These are phyloP conservation scores for Dynastes maya DNA, from an alignment of 2,888 invertebrate species.

Conservation along the genomic window DNA sequence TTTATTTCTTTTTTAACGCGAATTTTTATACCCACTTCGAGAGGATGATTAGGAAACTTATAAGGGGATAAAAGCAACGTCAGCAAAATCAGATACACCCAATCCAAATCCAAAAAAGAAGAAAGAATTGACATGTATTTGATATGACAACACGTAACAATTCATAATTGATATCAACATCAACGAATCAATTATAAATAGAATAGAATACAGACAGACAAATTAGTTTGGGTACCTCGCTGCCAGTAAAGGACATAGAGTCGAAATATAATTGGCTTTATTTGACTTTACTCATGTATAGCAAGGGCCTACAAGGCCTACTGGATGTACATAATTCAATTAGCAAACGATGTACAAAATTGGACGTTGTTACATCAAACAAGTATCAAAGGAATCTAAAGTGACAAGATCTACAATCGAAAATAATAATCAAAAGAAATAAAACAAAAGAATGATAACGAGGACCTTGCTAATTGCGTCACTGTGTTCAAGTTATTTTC, in stretches of 20 bases:
- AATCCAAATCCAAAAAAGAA: too few species aligned
- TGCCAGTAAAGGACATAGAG: too few species aligned
- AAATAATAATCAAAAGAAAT: not conserved
- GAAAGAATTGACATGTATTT: too few species aligned
- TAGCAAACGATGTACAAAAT: not conserved
- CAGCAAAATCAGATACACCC: too few species aligned
- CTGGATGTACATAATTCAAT: not conserved
- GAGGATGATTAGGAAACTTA: not conserved
- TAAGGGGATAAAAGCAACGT: too few species aligned
- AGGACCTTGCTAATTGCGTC: not conserved
- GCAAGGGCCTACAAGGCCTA: not conserved
- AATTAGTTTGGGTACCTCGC: too few species aligned
- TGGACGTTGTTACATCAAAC: not conserved
- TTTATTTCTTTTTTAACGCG: constrained; percentile 21
- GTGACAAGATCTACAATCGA: not conserved
- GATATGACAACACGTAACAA: too few species aligned
- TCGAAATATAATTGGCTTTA: not conserved
- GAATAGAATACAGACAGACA: too few species aligned
- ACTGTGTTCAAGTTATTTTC: not conserved
- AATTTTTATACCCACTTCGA: constrained; percentile 8
- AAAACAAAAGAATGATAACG: not conserved
- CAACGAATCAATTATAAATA: too few species aligned
- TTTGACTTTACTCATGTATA: not conserved
- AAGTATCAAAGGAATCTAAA: not conserved
- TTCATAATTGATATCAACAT: too few species aligned